Evolutionary conservation across 2,888 invertebrate species (phyloP), one percentile per base, ranked within the genome.

Genomic region (Spicauda simplicius): DNA sequence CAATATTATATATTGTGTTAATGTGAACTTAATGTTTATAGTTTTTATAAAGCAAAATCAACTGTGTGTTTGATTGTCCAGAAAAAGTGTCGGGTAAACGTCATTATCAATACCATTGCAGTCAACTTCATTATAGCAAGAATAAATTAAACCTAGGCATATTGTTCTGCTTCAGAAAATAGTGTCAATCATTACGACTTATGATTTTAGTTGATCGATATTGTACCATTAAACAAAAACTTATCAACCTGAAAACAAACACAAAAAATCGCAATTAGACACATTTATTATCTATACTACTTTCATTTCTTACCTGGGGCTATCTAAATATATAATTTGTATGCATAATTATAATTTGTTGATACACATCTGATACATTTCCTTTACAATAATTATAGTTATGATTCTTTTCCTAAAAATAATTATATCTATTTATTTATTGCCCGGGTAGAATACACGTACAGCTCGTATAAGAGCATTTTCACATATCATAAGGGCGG

Each of bases 261-360:
- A 14, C n/a, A 25, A 25, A 19, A n/a, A 37, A 56, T 56, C 56
- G 56, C 56, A 56, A 56, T 18, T 56, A 56, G 56, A 56, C 56
- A 56, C 56, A 56, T 30, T 30, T 55, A 30, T 3, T 8, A 33
- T 41, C 41, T 12, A 14, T 2, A 10, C 14, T 41, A 3, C 12
- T 14, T 41, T 14, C 14, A 14, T 14, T 14, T 41, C 14, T 2
- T 41, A 41, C 14, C 33, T 41, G 41, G 41, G 41, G 41, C 41
- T 41, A 41, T 14, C 14, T 41, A 41, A 12, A 5, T 14, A 41
- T 41, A 41, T 14, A 10, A 41, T 41, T 14, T 50, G 18, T 41
- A 41, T 14, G 14, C 5, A 41, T 41, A 41, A 41, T 41, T 14
- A 41, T 41, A 41, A 41, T 41, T 55, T 30, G 55, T 55, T 30